Percentiles rank a stretch among this genome's conserved stretches.
Evolutionary conservation across 2,888 invertebrate species (phyloP).

Genomic region (Neoitamus cyanurus): DNA sequence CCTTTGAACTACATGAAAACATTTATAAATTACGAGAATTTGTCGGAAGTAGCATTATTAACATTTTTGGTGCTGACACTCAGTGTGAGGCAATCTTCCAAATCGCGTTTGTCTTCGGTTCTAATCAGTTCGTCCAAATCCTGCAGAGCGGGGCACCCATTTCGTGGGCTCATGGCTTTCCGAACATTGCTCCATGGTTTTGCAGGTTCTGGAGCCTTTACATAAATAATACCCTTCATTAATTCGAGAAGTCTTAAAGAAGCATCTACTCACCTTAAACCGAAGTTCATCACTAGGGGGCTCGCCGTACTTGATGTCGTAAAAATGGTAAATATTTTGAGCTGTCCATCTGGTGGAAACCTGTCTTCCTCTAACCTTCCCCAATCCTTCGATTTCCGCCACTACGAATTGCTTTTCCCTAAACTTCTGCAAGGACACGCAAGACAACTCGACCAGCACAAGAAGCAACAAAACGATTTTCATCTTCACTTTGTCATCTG

Average conservation of each 20-base stretch:
- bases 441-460: neutral
- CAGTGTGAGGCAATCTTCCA: slow-evolving; percentile 62
- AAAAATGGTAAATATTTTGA: slow-evolving; percentile 59
- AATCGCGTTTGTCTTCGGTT: slow-evolving; percentile 56
- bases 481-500: slow-evolving; percentile 9
- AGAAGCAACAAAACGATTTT: neutral
- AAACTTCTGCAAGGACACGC: neutral
- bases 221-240: neutral
- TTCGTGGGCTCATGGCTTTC: slow-evolving; percentile 57
- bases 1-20: slow-evolving; percentile 56
- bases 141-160: slow-evolving; percentile 62
- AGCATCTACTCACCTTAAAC: slow-evolving; percentile 58
- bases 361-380: slow-evolving; percentile 59
- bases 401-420: neutral
- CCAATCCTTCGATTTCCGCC: slow-evolving; percentile 57
- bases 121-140: slow-evolving; percentile 55
- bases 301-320: slow-evolving; percentile 63
- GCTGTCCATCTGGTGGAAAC: slow-evolving; percentile 59
- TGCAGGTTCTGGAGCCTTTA: slow-evolving; percentile 58
- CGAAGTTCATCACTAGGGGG: slow-evolving; percentile 57
- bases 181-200: slow-evolving; percentile 59
- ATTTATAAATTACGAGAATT: neutral
- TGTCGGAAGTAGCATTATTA: slow-evolving; percentile 47
- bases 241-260: neutral
- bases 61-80: slow-evolving; percentile 62